Base-by-base conservation (phyloP, 2,888 invertebrate species). In the Conops quadrifasciatus region DNA sequence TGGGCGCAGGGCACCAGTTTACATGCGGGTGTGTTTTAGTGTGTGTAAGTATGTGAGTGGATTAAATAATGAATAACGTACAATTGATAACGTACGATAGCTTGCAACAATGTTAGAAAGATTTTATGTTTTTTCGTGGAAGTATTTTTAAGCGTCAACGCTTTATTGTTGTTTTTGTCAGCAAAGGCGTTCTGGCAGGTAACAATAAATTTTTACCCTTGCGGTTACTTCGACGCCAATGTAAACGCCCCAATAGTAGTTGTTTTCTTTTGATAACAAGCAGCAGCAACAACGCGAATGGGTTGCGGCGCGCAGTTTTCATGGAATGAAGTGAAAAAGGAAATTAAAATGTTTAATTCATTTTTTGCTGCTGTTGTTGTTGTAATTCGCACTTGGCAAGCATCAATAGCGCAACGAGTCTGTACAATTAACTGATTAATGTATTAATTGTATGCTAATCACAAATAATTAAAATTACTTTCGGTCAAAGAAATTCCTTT, bases 371-470 rank as follows among this genome's bases (percentile, higher is more conserved):
- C 47, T 77, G 53, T 1, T 53, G 19, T 21, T 53, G 53, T 21
- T 53, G 11, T 75, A 78, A 79, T 28, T 15, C 16, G 79, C 51
- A 21, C 13, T 73, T 74, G 73, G 72, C 74, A 70, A 70, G 59
- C 72, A 70, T 75, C 74, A 79, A 77, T 78, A 77, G 64, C 74
- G 77, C 78, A 78, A 53, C 53, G 24, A 78, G 15, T 47, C n/a
- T n/a, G n/a, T 16, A 47, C 36, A 16, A 64, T 28, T 26, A 45
- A n/a, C 49, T 59, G 51, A 81, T 81, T 77, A 75, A 51, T 76
- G 77, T 9, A 77, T 78, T 79, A 79, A 75, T 71, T 70, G 81
- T 81, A 81, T 81, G 80, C 73, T 70, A 76, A 74, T 71, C 74
- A 72, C 74, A 74, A 62, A 49, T 68, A 67, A 72, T 68, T 71